Evolutionary conservation across 2,888 invertebrate genomes (phyloP), one percentile per base, ranked within the genome.

Genomic region (Yponomeuta cagnagella): DNA sequence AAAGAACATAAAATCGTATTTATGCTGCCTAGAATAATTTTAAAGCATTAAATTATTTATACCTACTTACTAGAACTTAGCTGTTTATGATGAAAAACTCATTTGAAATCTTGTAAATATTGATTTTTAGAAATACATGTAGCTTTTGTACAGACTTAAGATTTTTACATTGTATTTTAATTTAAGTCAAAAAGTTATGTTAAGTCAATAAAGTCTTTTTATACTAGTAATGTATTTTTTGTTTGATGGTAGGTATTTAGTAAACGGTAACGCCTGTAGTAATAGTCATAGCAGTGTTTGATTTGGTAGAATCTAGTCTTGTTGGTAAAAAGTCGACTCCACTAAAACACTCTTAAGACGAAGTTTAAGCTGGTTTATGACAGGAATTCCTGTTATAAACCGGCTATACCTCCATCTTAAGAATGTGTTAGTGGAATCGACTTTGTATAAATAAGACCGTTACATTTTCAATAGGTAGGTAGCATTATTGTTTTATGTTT

Each of bases 91-190:
- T 31, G 30, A 30, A 65, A 65, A 65, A n/a, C 30, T 30, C n/a
- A 30, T 31, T 65, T 2, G 33, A 65, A 65, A 33, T 30, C 33
- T 65, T 65, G 65, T 65, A 65, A 65, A 65, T 65, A 65, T 30
- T 10, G n/a, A 33, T 10, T 65, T 65, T 31, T 30, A 65, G 65
- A 65, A 33, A 31, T 65, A 30, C 23, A 23, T 23, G 23, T 43
- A 1, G 12, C n/a, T 73, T 71, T 72, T 71, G 70, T 73, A 72
- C 58, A 71, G 72, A 58, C 52, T 58, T 58, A 58, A 58, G 52
- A 58, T 58, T 58, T 58, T 58, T 15, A 15, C 52, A 15, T 58
- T 43, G 43, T 43, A 43, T 43, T 43, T 43, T 43, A 43, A 43
- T 43, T 43, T 43, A 43, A 43, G 43, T 43, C 43, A 58, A 15